Conservation (phyloP, 35 echinoderm and acorn worm species). For the Strongylocentrotus purpuratus region DNA sequence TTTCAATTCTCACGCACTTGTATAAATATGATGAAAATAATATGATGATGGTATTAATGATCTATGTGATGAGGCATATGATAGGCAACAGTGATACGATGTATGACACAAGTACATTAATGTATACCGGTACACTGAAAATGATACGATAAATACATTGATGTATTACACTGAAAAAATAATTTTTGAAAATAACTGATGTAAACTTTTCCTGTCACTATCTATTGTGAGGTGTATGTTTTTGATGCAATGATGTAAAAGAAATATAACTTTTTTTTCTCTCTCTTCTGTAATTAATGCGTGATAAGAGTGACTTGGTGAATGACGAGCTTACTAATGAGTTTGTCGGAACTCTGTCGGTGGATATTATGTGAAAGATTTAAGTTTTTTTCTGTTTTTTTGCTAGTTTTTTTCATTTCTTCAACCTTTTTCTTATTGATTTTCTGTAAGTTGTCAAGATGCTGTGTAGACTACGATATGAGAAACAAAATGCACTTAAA, state of each 20-base stretch:
- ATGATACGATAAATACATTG: no score
- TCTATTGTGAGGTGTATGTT: not conserved
- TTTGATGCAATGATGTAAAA: not conserved
- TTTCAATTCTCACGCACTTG: not conserved
- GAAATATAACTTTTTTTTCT: not conserved
- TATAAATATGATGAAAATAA: slow-evolving; percentile 8
- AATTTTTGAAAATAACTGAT: not conserved
- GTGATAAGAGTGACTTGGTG: not conserved
- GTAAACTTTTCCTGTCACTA: slow-evolving; percentile 3
- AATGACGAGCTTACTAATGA: not conserved
- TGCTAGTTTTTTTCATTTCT: not conserved
- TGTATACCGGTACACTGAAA: not conserved
- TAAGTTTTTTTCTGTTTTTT: not conserved
- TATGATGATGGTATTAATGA: not conserved
- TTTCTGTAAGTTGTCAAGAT: slow-evolving; percentile 34
- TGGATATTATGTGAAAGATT: not conserved
- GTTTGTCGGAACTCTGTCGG: not conserved
- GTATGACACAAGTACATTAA: not conserved
- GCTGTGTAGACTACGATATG: slow-evolving; percentile 37
- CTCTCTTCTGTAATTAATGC: not conserved
- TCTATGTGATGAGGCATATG: not conserved
- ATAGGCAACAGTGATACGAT: not conserved
- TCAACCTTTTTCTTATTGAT: not conserved
- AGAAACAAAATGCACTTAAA: slow-evolving; percentile 41
- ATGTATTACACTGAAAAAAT: not conserved